Base-by-base conservation (phyloP, 2,888 invertebrate genomes). In the Scelioninae gen. 2 region DNA sequence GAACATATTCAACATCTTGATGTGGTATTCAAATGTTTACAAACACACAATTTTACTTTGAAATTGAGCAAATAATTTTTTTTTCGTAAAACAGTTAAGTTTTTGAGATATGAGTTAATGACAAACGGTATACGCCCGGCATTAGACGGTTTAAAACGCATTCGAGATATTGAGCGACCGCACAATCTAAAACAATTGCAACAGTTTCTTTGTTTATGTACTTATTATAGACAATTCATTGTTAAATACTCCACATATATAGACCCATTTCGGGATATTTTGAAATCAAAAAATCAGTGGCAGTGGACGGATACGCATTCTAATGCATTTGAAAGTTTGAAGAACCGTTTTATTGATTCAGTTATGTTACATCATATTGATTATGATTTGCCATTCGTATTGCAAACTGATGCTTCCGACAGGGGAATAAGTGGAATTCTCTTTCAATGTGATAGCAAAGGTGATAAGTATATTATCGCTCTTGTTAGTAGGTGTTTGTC, bases 181-280 rank as follows among this genome's bases (percentile, higher is more conserved):
- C 43, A 50, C 31, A 82, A 79, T 19, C 35, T 76, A 18, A 79
- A 74, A 61, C 73, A 82, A 39, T 45, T 82, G 33, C 78, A 43
- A 79, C 76, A 63, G 73, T 76, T 82, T 67, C 18, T 79, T 2
- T 77, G 78, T 0, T 6, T 77, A 0, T 79, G 76, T 37, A 78
- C 58, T 11, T 77, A 65, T 63, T 72, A 64, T 57, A 10, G 71
- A 0, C 71, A 71, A 31, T 71, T 71, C 25, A 41, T n/a, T n/a
- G 0, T 52, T 0, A 16, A 28, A 18, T 25, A 71, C 57, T 39
- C 55, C 1, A 10, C 31, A 39, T 55, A 18, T 5, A 15, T 61
- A n/a, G 33, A 61, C 9, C 61, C 61, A 5, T 63, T 70, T 35
- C 9, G 61, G 0, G 28, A 63, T 10, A 13, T 63, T 0, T 15